These are phyloP conservation scores for Pantelozetes paolii DNA, from an alignment of 2,888 invertebrate species.

Conservation along the genomic window DNA sequence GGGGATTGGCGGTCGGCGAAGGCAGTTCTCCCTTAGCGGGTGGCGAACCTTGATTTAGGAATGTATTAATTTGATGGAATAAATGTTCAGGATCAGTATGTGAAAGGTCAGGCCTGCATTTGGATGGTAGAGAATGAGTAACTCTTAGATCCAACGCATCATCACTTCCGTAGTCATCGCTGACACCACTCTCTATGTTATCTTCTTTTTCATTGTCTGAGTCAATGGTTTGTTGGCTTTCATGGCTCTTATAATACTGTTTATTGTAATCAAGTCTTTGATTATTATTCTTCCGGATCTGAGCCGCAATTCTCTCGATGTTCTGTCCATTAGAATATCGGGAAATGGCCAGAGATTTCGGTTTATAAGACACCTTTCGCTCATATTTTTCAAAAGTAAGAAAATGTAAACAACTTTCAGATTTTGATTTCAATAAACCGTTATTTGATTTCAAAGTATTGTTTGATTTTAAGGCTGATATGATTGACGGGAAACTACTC, in stretches of 20 bases:
- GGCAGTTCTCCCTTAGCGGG: not conserved
- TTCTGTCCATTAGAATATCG: slow-evolving; percentile 19
- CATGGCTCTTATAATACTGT: slow-evolving; percentile 8
- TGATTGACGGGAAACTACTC: slow-evolving; percentile 14
- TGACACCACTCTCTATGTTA: slow-evolving; percentile 18
- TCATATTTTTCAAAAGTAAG: slow-evolving; percentile 1
- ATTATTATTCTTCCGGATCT: slow-evolving; percentile 17
- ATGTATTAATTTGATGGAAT: slow-evolving; percentile 30
- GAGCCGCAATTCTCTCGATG: slow-evolving; percentile 21
- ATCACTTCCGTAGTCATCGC: slow-evolving; percentile 30
- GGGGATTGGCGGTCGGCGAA: slow-evolving; percentile 17
- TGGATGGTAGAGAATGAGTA: not conserved
- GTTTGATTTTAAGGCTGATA: not conserved
- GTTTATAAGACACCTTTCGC: slow-evolving; percentile 21
- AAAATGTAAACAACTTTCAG: slow-evolving; percentile 28
- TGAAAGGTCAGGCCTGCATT: slow-evolving; percentile 4
- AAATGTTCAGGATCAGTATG: slow-evolving; percentile 4
- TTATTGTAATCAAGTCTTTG: not conserved
- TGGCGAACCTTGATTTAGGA: slow-evolving; percentile 4
- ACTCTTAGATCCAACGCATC: slow-evolving; percentile 21
- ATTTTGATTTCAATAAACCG: slow-evolving; percentile 14
- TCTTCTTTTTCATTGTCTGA: slow-evolving; percentile 27
- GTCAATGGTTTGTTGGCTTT: slow-evolving; percentile 4
- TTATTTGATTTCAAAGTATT: not conserved
- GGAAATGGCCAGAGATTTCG: slow-evolving; percentile 29